Evolutionary conservation across 2,113 vertebrate species (phyloP).

Genomic region (Ancistrus triradiatus): DNA sequence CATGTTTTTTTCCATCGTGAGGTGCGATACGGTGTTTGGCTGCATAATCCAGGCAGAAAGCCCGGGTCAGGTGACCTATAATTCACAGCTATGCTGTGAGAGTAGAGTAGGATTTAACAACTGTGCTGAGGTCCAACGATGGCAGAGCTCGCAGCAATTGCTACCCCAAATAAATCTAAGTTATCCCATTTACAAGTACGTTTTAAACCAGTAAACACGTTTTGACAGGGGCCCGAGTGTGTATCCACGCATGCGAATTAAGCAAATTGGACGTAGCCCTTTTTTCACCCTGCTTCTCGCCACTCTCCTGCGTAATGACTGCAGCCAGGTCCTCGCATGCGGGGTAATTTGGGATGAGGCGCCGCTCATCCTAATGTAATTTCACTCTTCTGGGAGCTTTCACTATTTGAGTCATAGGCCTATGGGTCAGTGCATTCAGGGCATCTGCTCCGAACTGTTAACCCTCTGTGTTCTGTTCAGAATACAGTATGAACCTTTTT

Average conservation of each 20-base stretch:
- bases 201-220: too few species aligned
- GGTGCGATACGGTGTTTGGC: constrained; percentile 6
- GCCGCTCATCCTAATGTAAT: neutral
- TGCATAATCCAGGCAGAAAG: constrained; percentile 17
- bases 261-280: neutral
- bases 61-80: constrained; percentile 30
- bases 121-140: too few species aligned
- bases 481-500: neutral
- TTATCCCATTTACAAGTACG: too few species aligned
- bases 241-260: neutral
- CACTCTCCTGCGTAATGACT: neutral
- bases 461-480: neutral
- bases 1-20: neutral
- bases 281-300: neutral
- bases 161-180: too few species aligned
- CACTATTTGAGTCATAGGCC: constrained; percentile 3
- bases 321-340: neutral
- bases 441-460: neutral
- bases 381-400: neutral
- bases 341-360: neutral
- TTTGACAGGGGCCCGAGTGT: too few species aligned
- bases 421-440: neutral
- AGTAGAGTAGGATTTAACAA: too few species aligned
- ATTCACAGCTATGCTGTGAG: constrained; percentile 25
- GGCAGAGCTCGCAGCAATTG: too few species aligned